Conservation (phyloP, 2,888 invertebrate species). For the Empis stercorea region DNA sequence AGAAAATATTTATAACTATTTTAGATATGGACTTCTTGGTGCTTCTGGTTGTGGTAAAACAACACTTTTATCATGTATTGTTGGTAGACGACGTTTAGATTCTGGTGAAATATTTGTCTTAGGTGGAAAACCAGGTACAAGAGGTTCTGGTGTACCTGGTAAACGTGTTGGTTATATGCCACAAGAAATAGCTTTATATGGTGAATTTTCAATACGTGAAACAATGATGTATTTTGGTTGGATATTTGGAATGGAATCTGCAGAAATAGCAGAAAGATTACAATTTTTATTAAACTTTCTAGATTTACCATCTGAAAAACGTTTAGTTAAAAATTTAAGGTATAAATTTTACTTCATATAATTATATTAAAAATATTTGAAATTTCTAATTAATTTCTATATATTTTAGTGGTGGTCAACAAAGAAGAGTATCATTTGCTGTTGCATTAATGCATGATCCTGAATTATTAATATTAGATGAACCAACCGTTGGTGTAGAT, state of each 20-base stretch:
- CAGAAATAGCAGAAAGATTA: constrained; percentile 67
- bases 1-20: too few species aligned
- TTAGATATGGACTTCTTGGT: constrained; percentile 84
- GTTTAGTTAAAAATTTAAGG: constrained; percentile 67
- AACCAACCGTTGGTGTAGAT: constrained; percentile 88
- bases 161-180: constrained; percentile 97
- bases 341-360: constrained; percentile 18
- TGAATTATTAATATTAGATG: constrained; percentile 79
- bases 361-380: background rate
- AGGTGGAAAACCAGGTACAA: constrained; percentile 79
- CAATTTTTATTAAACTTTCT: constrained; percentile 81
- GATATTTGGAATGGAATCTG: constrained; percentile 83
- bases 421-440: constrained; percentile 81
- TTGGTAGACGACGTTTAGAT: constrained; percentile 74
- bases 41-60: constrained; percentile 97
- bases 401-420: constrained; percentile 67
- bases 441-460: constrained; percentile 89
- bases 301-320: constrained; percentile 74
- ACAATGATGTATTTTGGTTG: constrained; percentile 95
- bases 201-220: constrained; percentile 86
- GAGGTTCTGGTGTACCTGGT: constrained; percentile 84
- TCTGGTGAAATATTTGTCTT: constrained; percentile 81
- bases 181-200: constrained; percentile 80
- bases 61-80: constrained; percentile 81
- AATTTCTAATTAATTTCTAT: constrained; percentile 13